Conservation (phyloP, 2,797 vertebrate species). For the Coluber constrictor region DNA sequence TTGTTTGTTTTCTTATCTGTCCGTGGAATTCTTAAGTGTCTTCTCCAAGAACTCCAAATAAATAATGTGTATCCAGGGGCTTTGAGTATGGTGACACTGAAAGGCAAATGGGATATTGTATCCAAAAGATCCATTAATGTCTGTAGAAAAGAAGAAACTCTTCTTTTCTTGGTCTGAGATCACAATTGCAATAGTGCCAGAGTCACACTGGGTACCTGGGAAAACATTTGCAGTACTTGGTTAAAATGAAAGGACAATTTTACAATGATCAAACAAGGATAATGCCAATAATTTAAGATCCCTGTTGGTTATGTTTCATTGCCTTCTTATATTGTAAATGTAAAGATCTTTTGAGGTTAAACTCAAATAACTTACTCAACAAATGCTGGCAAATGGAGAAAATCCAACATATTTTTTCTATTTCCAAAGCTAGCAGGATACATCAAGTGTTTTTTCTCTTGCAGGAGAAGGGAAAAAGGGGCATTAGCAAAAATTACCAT, state of each 20-base stretch:
- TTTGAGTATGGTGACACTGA: neutral
- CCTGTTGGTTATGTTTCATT: neutral
- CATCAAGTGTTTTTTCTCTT: neutral
- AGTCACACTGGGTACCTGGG: neutral
- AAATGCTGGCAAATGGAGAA: neutral
- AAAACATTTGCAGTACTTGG: neutral
- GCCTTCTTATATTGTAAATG: neutral
- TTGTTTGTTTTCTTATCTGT: neutral
- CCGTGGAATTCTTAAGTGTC: neutral
- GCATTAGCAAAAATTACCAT: neutral
- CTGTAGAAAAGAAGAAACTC: neutral
- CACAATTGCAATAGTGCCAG: neutral
- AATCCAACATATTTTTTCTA: neutral
- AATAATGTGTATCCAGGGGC: neutral
- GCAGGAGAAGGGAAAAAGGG: neutral
- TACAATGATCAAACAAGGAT: neutral
- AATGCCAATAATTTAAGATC: neutral
- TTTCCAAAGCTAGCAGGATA: neutral
- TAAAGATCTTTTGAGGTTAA: neutral
- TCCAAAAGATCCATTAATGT: neutral
- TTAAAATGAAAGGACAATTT: neutral
- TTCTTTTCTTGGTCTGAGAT: neutral
- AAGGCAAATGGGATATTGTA: neutral
- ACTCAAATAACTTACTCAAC: neutral
- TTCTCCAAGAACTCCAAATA: neutral